phyloP scores from a whole-genome alignment of 2,113 vertebrate species.

The Eurystomus gularis region DNA sequence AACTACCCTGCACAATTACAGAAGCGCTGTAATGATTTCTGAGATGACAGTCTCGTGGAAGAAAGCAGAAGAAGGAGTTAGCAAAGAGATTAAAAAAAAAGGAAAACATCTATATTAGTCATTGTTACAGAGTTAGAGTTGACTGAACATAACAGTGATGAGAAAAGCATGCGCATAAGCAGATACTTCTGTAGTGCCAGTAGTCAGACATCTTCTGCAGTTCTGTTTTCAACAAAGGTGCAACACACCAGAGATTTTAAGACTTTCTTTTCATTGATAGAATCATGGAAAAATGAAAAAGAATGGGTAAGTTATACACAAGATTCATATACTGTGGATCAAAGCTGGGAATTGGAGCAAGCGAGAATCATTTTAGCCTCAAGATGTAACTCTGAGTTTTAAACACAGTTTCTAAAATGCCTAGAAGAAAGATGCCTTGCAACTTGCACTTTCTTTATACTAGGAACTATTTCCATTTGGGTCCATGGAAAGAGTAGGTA shows the following conservation, averaged over 20 bases:
- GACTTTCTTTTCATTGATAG: background rate
- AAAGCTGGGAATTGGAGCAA: background rate
- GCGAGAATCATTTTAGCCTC: background rate
- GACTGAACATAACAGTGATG: background rate
- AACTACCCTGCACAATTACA: background rate
- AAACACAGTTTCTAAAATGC: background rate
- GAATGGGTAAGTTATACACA: background rate
- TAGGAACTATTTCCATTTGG: background rate
- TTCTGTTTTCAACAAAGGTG: background rate
- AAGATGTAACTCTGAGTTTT: background rate
- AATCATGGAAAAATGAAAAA: background rate
- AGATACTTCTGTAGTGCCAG: background rate
- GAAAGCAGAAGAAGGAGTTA: background rate
- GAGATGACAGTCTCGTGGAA: background rate
- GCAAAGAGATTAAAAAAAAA: background rate
- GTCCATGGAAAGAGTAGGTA: rapidly evolving
- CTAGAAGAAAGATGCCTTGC: background rate
- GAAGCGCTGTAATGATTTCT: background rate
- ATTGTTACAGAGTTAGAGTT: background rate
- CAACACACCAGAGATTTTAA: background rate
- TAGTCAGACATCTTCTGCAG: background rate
- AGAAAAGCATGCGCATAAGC: background rate
- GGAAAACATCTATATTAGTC: background rate
- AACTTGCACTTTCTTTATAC: background rate
- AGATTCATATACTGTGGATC: background rate